Evolutionary conservation across 2,113 vertebrate species (phyloP).

Genomic region (Myotis brandtii): DNA sequence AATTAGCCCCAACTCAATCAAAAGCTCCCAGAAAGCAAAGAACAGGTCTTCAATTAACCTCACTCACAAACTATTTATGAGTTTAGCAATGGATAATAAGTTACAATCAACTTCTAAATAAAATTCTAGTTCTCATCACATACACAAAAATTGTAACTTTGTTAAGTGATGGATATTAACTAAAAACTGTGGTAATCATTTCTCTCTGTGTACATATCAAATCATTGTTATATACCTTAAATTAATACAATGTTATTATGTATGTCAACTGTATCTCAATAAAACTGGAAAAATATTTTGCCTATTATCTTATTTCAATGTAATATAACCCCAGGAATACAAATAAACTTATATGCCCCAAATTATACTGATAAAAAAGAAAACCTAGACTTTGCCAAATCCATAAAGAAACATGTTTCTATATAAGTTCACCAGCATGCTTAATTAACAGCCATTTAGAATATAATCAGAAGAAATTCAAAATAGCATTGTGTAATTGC

Average conservation of each 20-base stretch:
- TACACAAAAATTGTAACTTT: not conserved
- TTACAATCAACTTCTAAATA: not conserved
- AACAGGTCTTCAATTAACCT: not conserved
- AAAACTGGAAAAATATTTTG: not conserved
- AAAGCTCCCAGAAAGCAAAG: conserved; percentile 27
- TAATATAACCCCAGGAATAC: not conserved
- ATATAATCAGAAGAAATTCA: conserved; percentile 1
- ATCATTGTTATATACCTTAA: not conserved
- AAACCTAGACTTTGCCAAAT: not conserved
- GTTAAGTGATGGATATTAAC: not conserved
- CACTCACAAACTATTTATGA: not conserved
- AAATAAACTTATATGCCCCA: not conserved
- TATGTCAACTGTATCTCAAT: not conserved
- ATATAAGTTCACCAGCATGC: not conserved
- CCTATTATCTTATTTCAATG: not conserved
- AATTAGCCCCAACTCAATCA: conserved; percentile 32
- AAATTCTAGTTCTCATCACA: conserved; percentile 22
- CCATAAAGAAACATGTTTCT: conserved; percentile 19
- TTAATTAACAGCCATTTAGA: not conserved
- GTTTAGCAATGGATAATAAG: not conserved
- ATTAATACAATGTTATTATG: not conserved
- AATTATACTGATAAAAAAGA: conserved; percentile 14
- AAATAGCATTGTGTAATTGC: not conserved
- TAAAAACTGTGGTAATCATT: not conserved
- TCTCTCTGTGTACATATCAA: not conserved